phyloP scores from a whole-genome alignment of 2,113 vertebrate genomes.

The Mirounga angustirostris region DNA sequence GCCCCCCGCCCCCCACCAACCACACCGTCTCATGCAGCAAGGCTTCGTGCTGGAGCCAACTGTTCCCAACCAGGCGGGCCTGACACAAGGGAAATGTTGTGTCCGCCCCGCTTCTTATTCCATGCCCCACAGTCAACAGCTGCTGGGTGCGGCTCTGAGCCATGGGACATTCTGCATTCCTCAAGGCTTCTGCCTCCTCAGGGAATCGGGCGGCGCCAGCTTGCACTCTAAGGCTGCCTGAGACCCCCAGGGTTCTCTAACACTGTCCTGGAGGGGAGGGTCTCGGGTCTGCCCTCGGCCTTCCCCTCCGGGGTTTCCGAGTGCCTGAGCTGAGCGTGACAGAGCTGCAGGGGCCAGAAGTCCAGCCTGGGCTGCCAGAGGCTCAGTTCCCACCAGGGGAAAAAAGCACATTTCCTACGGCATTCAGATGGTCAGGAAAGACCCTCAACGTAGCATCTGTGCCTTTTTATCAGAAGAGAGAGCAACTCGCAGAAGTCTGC shows the following conservation, averaged over 20 bases:
- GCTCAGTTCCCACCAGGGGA: rapidly evolving
- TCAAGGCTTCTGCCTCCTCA: neutral
- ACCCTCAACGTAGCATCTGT: neutral
- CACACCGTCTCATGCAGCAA: too few relatives aligned
- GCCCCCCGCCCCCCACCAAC: neutral
- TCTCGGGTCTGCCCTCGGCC: too few relatives aligned
- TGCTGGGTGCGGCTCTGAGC: neutral
- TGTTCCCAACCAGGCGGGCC: neutral
- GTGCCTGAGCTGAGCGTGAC: neutral
- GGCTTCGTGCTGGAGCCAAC: neutral
- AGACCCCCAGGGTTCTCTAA: neutral
- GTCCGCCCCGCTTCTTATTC: neutral
- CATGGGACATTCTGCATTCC: rapidly evolving
- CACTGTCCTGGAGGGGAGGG: rapidly evolving
- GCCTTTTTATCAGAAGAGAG: neutral
- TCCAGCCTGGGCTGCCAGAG: neutral
- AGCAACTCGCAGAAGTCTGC: neutral
- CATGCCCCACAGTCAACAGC: rapidly evolving
- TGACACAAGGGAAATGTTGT: rapidly evolving
- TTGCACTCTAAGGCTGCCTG: rapidly evolving
- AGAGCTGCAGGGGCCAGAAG: neutral
- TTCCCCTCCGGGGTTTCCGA: neutral
- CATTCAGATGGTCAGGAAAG: neutral
- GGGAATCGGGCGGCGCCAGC: neutral
- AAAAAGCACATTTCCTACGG: neutral